phyloP scores from a whole-genome alignment of 1,140 invertebrate genomes.

The Drosophila orena region DNA sequence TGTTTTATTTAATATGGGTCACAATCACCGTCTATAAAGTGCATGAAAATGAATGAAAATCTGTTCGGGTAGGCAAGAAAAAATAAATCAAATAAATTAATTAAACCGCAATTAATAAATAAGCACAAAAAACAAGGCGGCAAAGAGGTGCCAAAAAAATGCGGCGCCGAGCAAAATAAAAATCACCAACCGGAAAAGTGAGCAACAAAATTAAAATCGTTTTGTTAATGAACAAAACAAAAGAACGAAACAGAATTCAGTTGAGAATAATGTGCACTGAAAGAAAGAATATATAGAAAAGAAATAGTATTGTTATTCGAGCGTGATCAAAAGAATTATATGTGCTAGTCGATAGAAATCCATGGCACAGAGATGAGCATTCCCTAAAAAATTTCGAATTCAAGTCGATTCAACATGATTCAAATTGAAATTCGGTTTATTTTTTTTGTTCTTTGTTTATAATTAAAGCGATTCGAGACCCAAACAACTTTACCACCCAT shows the following conservation, averaged over 20 bases:
- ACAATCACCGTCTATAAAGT: constrained; percentile 15
- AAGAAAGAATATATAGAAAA: background rate
- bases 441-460: constrained; percentile 1
- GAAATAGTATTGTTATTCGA: too few relatives aligned
- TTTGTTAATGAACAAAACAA: constrained; percentile 23
- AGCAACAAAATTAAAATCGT: constrained; percentile 20
- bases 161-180: constrained; percentile 46
- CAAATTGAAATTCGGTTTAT: background rate
- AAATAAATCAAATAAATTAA: constrained; percentile 40
- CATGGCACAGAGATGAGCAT: too few relatives aligned
- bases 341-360: background rate
- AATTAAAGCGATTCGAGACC: constrained; percentile 11
- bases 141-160: constrained; percentile 19
- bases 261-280: constrained; percentile 9
- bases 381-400: background rate
- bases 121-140: constrained; percentile 14
- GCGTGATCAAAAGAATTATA: too few relatives aligned
- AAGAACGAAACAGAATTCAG: constrained; percentile 7
- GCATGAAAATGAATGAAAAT: constrained; percentile 43
- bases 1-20: constrained; percentile 27
- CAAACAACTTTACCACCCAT: constrained; percentile 23
- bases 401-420: background rate
- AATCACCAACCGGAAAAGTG: constrained; percentile 38
- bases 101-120: constrained; percentile 43
- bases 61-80: background rate